These are phyloP conservation scores for Gambusia yucatana DNA, from an alignment of 2,797 vertebrate genomes.

Conservation along the genomic window DNA sequence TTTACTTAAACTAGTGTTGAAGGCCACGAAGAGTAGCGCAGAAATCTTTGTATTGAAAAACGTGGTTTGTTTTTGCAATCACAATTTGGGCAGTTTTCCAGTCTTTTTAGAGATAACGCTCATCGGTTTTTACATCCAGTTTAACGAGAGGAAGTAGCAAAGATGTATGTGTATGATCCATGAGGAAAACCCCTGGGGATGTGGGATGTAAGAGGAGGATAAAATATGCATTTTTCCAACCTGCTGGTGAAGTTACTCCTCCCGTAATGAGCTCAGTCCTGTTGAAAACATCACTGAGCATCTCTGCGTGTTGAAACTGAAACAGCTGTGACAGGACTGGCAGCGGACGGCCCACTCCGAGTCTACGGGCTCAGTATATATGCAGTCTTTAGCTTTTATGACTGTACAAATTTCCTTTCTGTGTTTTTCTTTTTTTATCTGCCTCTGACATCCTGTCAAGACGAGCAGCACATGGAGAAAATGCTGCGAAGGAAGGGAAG, in stretches of 20 bases:
- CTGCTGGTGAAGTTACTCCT: background rate
- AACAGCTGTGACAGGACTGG: constrained; percentile 12
- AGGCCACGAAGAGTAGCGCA: no score
- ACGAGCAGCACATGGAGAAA: background rate
- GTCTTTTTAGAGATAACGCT: background rate
- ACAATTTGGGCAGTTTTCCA: background rate
- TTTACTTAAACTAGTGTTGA: no score
- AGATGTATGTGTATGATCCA: background rate
- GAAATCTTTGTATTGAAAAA: no score
- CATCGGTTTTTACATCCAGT: no score
- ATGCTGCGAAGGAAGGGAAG: background rate
- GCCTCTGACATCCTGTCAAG: constrained; percentile 21
- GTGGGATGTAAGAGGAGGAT: background rate
- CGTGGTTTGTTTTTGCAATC: no score
- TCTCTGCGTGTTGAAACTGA: background rate
- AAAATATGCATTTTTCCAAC: background rate
- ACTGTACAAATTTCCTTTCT: constrained; percentile 1
- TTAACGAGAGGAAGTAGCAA: background rate
- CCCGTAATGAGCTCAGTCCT: background rate
- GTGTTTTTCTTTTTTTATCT: background rate
- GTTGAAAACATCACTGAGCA: background rate
- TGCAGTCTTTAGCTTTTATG: constrained; percentile 8
- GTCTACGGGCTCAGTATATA: background rate
- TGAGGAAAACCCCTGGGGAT: background rate
- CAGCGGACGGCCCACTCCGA: constrained; percentile 1